These are phyloP conservation scores for Thunnus thynnus DNA, from an alignment of 2,113 vertebrate genomes.

Conservation along the genomic window DNA sequence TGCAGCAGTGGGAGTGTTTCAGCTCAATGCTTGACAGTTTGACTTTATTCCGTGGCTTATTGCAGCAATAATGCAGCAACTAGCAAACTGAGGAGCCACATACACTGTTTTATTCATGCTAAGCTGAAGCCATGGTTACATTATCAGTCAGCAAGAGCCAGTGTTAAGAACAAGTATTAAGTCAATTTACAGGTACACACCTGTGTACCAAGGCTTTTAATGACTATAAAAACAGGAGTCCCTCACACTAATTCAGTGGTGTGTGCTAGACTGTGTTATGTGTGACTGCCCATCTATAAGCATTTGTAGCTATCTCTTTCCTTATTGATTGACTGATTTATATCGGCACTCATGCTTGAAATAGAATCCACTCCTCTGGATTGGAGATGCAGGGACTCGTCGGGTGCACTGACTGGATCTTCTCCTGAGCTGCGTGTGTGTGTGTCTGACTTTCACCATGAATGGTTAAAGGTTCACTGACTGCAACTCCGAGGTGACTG, in stretches of 20 bases:
- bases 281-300: slow-evolving; percentile 48
- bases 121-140: slow-evolving; percentile 56
- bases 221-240: slow-evolving; percentile 66
- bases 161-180: slow-evolving; percentile 56
- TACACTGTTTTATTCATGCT: slow-evolving; percentile 62
- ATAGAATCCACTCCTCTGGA: slow-evolving; percentile 75
- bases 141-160: slow-evolving; percentile 60
- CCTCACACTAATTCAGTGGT: slow-evolving; percentile 47
- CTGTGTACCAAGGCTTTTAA: slow-evolving; percentile 61
- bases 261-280: slow-evolving; percentile 53
- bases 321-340: slow-evolving; percentile 76
- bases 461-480: slow-evolving; percentile 43
- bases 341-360: slow-evolving; percentile 79
- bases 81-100: slow-evolving; percentile 51
- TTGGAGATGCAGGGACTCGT: slow-evolving; percentile 29
- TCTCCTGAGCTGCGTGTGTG: slow-evolving; percentile 14
- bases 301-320: slow-evolving; percentile 62
- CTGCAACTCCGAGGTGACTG: slow-evolving; percentile 38
- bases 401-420: slow-evolving; percentile 30
- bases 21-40: slow-evolving; percentile 57
- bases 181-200: slow-evolving; percentile 69
- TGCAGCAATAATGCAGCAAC: slow-evolving; percentile 73
- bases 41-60: slow-evolving; percentile 72
- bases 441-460: slow-evolving; percentile 12
- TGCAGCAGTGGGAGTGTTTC: slow-evolving; percentile 59